Evolutionary conservation across 2,888 invertebrate genomes (phyloP), one percentile per base, ranked within the genome.

Genomic region (Erannis defoliaria): DNA sequence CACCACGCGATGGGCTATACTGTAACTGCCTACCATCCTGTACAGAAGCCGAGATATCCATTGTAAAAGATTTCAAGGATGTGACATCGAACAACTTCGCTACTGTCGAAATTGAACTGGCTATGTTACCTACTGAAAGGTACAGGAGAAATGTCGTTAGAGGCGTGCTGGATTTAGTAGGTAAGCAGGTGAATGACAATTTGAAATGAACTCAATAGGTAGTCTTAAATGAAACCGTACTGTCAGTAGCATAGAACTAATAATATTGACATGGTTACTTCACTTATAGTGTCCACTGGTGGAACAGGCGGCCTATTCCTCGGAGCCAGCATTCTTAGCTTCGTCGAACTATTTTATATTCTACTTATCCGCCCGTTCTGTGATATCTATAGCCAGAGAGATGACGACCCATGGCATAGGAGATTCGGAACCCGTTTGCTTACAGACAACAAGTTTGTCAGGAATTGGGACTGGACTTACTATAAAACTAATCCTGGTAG

Each of bases 1-100:
- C 93, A 8, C 75, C 81, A 0, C 93, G 95, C 5, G 88, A 90
- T 6, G 96, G 96, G 0, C 81, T 96, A 9, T 94, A 94, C 42
- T 96, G 96, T 72, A 93, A 95, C 73, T 96, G 96, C 71, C 80
- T 96, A 51, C 96, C 96, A 0, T 96, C 96, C 0, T 96, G 96
- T 73, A 95, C 95, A 0, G 96, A 96, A 85, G 94, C 95, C 16
- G 96, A 96, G 77, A 94, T 96, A 69, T 90, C 94, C 0, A 92
- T 95, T 1, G 94, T 95, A 9, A 94, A 94, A 67, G 94, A 95
- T 67, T 93, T 94, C 56, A 88, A 87, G 71, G 75, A 76, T 14
- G 68, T 77, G 1, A 86, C 84, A 0, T 53, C 75, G 0, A 76
- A 87, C 5, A 78, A 68, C 23, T 86, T 78, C 54, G 84, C 94